A percentile compares a stretch with the other conserved stretches of the same genome.
These are phyloP conservation scores for Acrocephalus scirpaceus DNA, from an alignment of 2,797 vertebrate species.

Conservation along the genomic window DNA sequence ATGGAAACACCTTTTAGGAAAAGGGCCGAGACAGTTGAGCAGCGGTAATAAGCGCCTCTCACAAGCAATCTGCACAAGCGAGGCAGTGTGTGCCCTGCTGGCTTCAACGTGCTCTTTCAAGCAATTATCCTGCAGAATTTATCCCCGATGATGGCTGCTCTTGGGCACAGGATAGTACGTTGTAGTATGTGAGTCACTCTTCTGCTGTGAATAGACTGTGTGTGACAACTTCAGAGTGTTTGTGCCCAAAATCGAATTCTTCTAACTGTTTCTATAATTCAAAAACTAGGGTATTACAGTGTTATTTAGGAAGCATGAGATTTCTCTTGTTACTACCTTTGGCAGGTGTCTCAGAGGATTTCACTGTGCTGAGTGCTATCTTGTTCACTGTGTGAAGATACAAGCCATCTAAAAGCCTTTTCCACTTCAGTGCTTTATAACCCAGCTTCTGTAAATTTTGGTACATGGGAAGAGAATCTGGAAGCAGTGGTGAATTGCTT, in stretches of 20 bases:
- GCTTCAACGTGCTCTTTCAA: neutral
- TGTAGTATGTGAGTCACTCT: neutral
- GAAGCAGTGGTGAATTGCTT: neutral
- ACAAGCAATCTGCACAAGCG: accelerated
- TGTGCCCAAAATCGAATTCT: neutral
- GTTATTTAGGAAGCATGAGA: neutral
- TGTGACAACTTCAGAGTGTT: accelerated
- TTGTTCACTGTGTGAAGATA: accelerated
- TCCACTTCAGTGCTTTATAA: neutral
- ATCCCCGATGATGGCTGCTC: neutral
- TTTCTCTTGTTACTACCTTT: neutral
- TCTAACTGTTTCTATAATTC: neutral
- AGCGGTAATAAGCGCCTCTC: neutral
- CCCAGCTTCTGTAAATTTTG: neutral
- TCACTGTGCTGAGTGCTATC: neutral
- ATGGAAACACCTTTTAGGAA: neutral
- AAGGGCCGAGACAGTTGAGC: neutral
- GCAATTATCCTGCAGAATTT: neutral
- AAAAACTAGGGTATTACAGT: neutral
- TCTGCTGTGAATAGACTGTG: neutral
- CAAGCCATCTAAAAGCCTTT: neutral
- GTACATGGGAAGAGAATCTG: neutral
- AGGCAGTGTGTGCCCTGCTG: neutral
- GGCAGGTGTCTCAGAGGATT: neutral
- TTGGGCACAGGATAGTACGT: neutral